Evolutionary conservation across 2,888 invertebrate species (phyloP).

Genomic region (Pseudococcus viburni): DNA sequence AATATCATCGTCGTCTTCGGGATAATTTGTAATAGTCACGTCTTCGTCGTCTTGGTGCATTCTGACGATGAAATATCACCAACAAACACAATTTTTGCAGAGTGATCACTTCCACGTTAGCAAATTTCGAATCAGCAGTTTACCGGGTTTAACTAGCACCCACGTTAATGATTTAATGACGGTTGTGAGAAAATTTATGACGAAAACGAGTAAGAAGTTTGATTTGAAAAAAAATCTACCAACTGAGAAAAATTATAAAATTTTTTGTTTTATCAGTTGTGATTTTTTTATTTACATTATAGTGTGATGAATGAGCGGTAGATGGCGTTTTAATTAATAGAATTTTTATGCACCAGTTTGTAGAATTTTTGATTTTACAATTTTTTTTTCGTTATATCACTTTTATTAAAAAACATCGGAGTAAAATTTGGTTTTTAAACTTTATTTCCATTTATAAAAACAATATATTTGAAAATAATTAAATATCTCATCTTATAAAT

Average conservation of each 20-base stretch:
- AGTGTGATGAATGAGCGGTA: neutral
- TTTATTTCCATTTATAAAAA: too few relatives aligned
- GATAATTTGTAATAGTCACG: neutral
- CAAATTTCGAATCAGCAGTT: neutral
- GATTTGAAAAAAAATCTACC: neutral
- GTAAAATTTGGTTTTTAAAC: too few relatives aligned
- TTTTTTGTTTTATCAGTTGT: neutral
- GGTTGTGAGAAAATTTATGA: neutral
- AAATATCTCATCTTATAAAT: too few relatives aligned
- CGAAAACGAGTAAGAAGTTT: neutral
- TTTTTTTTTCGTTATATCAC: too few relatives aligned
- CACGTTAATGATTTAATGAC: neutral
- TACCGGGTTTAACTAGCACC: neutral
- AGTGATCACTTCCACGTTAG: neutral
- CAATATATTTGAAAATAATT: too few relatives aligned
- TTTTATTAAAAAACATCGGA: too few relatives aligned
- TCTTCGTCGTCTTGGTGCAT: constrained; percentile 29
- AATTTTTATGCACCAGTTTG: too few relatives aligned
- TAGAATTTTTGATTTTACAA: too few relatives aligned
- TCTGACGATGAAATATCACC: neutral
- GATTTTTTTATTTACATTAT: neutral
- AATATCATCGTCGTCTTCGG: constrained; percentile 18
- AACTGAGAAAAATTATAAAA: neutral
- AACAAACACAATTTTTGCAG: neutral
- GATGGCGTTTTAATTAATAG: neutral